Evolutionary conservation across 2,888 invertebrate species (phyloP), one percentile per base, ranked within the genome.

Genomic region (Cinara cedri): DNA sequence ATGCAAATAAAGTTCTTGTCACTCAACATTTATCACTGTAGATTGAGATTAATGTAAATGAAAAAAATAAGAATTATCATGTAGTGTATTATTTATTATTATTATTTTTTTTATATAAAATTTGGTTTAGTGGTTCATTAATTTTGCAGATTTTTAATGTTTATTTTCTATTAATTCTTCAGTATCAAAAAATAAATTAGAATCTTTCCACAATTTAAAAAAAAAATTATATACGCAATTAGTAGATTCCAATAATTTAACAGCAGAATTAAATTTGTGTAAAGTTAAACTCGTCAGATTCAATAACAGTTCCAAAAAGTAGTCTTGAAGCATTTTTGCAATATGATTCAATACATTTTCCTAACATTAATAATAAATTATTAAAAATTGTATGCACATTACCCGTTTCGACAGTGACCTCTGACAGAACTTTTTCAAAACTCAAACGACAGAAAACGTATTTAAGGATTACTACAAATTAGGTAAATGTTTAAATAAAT

Each of bases 331-430:
- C 66, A 13, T 42, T 81, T 10, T 49, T 70, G 8, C 14, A 62
- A 3, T 70, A 63, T 24, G 57, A 75, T 26, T 9, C 72, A 54
- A 24, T 24, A 26, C 34, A 81, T 46, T 82, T 72, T 68, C 81
- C n/a, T n/a, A n/a, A n/a, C 80, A 81, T 81, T 19, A 62, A 81
- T 44, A 57, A 80, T 68, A 80, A 80, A 54, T 80, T 83, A 9
- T 70, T 83, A 34, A 66, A 82, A 42, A 81, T 81, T 51, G 8
- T 13, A 51, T 76, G 72, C 16, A 82, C 82, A 55, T 62, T 81
- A n/a, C 82, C 82, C 14, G 82, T 82, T 49, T 72, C 82, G 16
- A 81, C 83, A n/a, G n/a, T n/a, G n/a, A n/a, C n/a, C n/a, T n/a
- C n/a, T n/a, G n/a, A n/a, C n/a, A n/a, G n/a, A n/a, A n/a, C n/a